Base-by-base conservation (phyloP, 2,113 vertebrate genomes). In the Shinisaurus crocodilurus region DNA sequence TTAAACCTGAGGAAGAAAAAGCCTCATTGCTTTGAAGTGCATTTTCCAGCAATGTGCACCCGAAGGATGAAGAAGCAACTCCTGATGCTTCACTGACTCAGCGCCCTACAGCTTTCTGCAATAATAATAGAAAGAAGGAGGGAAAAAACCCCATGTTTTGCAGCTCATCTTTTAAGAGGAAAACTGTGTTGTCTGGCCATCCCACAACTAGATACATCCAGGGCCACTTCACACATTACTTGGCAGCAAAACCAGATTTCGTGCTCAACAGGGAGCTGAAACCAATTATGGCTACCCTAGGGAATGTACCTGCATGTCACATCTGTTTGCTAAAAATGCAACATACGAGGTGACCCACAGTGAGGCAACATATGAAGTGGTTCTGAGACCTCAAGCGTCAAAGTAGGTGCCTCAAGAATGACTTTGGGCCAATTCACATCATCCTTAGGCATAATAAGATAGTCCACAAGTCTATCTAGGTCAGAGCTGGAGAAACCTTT, bases 21-120 rank as follows among this genome's bases (percentile, higher is more conserved):
- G 32, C 0, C 0, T 0, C 25, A 85, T 83, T 83, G n/a, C 75
- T 90, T 81, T 89, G 82, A 81, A 81, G 84, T 48, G 50, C 54
- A 48, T 90, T 94, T 83, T 92, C 88, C 63, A 90, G 82, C 82
- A 91, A 85, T 88, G 69, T 45, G 85, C 82, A 91, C 74, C 77
- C 86, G 45, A 50, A 74, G 27, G 57, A 23, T 90, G 48, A 85
- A 89, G 92, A 7, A 70, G 32, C 8, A 74, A 76, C 69, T 88
- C 82, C 16, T 86, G 25, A 25, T 92, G 8, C 88, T 92, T 82
- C 92, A 89, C 60, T 87, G 83, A 34, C 82, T 7, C 40, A 50
- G 43, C 23, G 43, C 10, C 29, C 20, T 70, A 72, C 48, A 89
- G 43, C 43, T 54, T 91, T 86, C 70, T 0, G 0, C 9, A 76